Evolutionary conservation across 2,888 invertebrate genomes (phyloP).

Genomic region (Drosophila ustulata): DNA sequence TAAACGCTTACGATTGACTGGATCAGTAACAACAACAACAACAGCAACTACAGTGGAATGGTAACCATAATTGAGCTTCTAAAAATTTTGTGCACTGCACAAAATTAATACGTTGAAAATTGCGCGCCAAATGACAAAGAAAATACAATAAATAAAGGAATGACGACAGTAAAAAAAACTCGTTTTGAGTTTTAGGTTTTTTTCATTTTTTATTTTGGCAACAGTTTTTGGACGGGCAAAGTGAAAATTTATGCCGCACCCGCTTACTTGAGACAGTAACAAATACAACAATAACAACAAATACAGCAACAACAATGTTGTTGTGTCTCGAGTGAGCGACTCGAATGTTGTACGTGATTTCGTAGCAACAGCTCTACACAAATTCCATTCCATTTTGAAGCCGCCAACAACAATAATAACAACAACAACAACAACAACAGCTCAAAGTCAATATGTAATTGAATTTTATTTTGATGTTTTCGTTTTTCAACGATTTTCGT

Average conservation of each 20-base stretch:
- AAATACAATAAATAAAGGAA: conserved; percentile 53
- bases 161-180: conserved; percentile 58
- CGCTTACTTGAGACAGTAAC: conserved; percentile 50
- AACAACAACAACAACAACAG: conserved; percentile 32
- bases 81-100: conserved; percentile 46
- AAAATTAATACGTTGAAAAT: conserved; percentile 36
- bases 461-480: conserved; percentile 58
- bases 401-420: conserved; percentile 38
- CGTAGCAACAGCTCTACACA: conserved; percentile 55
- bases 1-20: conserved; percentile 68
- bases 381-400: conserved; percentile 63
- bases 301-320: conserved; percentile 25
- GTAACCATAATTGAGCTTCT: conserved; percentile 69
- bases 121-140: conserved; percentile 54
- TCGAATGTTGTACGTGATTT: conserved; percentile 58
- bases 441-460: conserved; percentile 58
- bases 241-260: conserved; percentile 74
- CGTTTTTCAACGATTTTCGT: conserved; percentile 65
- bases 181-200: conserved; percentile 50
- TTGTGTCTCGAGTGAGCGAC: conserved; percentile 30
- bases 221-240: conserved; percentile 51
- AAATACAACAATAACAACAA: conserved; percentile 22
- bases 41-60: conserved; percentile 39
- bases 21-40: conserved; percentile 46
- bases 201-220: conserved; percentile 63